Evolutionary conservation across 2,797 vertebrate genomes (phyloP).

Genomic region (Melanotaenia maccullochi): DNA sequence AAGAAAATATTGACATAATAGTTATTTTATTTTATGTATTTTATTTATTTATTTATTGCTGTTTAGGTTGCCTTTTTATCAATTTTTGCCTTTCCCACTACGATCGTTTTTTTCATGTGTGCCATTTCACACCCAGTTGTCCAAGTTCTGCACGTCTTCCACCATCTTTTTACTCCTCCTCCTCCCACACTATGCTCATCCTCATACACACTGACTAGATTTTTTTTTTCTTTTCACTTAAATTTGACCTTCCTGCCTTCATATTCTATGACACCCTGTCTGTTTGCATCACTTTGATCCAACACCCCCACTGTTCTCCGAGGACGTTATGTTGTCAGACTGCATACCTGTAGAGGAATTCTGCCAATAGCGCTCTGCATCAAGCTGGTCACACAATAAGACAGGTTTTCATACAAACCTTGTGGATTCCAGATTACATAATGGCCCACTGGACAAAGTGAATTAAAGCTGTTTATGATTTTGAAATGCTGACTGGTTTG

Average conservation of each 20-base stretch:
- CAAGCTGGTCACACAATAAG: constrained; percentile 49
- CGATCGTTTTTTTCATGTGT: background rate
- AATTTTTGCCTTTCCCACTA: no score
- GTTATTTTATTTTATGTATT: no score
- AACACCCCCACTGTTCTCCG: constrained; percentile 64
- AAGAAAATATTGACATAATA: no score
- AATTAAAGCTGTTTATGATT: constrained; percentile 38
- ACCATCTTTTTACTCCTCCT: constrained; percentile 38
- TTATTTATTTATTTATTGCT: no score
- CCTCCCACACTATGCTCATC: constrained; percentile 33
- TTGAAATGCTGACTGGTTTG: constrained; percentile 32
- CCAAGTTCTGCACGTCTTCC: constrained; percentile 26
- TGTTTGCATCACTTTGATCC: constrained; percentile 77
- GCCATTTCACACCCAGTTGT: constrained; percentile 14
- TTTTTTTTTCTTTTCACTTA: constrained; percentile 55
- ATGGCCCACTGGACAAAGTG: constrained; percentile 45
- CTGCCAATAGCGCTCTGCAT: constrained; percentile 71
- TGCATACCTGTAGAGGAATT: constrained; percentile 72
- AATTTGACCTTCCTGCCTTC: constrained; percentile 71
- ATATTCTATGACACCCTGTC: constrained; percentile 82
- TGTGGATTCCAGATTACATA: constrained; percentile 43
- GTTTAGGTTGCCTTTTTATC: no score
- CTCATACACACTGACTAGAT: constrained; percentile 26
- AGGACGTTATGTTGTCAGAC: constrained; percentile 64
- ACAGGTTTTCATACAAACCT: constrained; percentile 42